A percentile compares a stretch with the other conserved stretches of the same genome.
These are phyloP conservation scores for Zygogramma bicolorata DNA, from an alignment of 2,888 invertebrate species.

Conservation along the genomic window DNA sequence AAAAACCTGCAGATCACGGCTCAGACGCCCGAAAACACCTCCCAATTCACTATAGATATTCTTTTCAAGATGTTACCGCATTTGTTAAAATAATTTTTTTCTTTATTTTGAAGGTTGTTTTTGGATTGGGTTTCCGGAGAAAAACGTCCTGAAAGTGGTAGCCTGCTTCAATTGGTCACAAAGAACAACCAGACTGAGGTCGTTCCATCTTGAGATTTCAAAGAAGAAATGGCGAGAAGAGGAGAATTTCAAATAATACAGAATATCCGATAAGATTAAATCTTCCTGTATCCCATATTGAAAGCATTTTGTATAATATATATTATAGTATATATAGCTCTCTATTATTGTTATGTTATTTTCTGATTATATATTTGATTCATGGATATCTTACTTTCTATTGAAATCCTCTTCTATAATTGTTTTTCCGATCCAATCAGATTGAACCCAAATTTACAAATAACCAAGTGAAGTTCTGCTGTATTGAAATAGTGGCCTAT, in stretches of 20 bases:
- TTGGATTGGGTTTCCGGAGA: slow-evolving; percentile 87
- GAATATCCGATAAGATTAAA: background rate
- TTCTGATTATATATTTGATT: too few relatives aligned
- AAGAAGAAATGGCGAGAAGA: background rate
- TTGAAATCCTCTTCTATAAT: too few relatives aligned
- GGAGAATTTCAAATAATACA: background rate
- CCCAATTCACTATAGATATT: too few relatives aligned
- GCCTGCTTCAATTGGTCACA: slow-evolving; percentile 90
- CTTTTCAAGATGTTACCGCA: background rate
- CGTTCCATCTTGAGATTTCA: slow-evolving; percentile 62
- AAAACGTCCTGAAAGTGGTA: slow-evolving; percentile 86
- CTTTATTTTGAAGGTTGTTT: slow-evolving; percentile 70
- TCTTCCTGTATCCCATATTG: background rate
- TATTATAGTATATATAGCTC: background rate
- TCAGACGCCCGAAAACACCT: too few relatives aligned
- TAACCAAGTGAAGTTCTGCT: too few relatives aligned
- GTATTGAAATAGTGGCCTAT: too few relatives aligned
- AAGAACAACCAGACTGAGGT: slow-evolving; percentile 83
- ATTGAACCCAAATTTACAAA: too few relatives aligned
- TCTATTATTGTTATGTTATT: too few relatives aligned
- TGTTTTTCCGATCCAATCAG: too few relatives aligned
- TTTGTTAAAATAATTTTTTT: background rate
- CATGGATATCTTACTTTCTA: too few relatives aligned
- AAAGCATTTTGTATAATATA: too few relatives aligned
- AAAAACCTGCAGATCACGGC: too few relatives aligned